These are phyloP conservation scores for Echinops telfairi DNA, from an alignment of 2,113 vertebrate genomes.

Conservation along the genomic window DNA sequence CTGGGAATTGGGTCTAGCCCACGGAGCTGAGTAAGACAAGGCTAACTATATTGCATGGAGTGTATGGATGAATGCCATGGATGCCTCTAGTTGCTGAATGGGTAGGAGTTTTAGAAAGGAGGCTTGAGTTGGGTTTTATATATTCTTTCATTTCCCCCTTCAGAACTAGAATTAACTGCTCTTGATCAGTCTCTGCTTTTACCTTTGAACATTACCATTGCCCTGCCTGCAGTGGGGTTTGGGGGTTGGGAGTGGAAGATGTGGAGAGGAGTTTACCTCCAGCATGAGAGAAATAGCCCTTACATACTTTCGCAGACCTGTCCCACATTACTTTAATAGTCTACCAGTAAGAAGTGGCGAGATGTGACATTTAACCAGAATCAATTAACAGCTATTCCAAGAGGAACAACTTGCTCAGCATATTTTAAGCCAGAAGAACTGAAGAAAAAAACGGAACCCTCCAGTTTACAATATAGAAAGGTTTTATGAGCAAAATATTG, in stretches of 20 bases:
- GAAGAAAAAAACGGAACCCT: no score
- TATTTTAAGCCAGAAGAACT: no score
- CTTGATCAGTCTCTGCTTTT: neutral
- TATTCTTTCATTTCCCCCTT: neutral
- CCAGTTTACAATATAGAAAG: no score
- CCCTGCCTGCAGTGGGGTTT: neutral
- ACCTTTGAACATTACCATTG: neutral
- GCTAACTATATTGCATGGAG: neutral
- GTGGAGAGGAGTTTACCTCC: neutral
- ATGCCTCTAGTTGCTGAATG: neutral
- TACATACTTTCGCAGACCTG: neutral
- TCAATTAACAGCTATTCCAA: conserved; percentile 30
- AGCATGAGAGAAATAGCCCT: neutral
- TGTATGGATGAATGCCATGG: neutral
- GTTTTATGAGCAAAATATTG: no score
- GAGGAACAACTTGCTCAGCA: neutral
- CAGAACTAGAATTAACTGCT: conserved; percentile 6
- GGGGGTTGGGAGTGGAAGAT: neutral
- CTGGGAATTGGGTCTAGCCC: no score
- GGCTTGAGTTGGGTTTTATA: conserved; percentile 2
- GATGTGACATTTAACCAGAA: neutral
- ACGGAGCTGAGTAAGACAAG: neutral
- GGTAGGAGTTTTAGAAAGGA: neutral
- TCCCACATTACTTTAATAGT: neutral
- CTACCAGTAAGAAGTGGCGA: neutral